Conservation (phyloP, 2,888 invertebrate genomes). For the Palloptera scutellata region DNA sequence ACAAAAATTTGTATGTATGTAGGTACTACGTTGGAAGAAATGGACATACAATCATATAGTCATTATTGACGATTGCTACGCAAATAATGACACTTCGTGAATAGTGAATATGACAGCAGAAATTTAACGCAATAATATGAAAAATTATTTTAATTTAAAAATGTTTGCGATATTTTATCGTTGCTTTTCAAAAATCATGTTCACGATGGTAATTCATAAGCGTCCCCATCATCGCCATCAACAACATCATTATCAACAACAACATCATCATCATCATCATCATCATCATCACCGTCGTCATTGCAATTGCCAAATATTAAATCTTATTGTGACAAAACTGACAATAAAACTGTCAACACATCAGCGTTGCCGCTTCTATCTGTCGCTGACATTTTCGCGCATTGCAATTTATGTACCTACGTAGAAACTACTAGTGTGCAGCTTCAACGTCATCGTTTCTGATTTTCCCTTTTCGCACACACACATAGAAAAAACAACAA, state of each 20-base stretch:
- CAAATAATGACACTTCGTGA: no score
- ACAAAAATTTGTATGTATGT: neutral
- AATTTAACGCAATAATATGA: no score
- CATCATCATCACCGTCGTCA: neutral
- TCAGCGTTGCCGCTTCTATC: constrained; percentile 3
- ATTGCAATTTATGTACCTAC: constrained; percentile 3
- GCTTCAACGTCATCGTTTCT: constrained; percentile 18
- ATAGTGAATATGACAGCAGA: no score
- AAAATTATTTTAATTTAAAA: no score
- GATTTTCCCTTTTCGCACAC: constrained; percentile 13
- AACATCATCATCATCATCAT: neutral
- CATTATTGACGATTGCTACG: no score
- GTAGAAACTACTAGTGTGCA: constrained; percentile 9
- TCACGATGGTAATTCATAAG: no score
- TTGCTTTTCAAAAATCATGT: no score
- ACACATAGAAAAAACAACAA: constrained; percentile 5
- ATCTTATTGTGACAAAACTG: constrained; percentile 56
- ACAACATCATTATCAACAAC: neutral
- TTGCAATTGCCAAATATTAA: constrained; percentile 54
- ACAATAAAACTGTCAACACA: constrained; percentile 59
- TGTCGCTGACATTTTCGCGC: constrained; percentile 17
- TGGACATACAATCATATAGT: neutral
- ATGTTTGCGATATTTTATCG: no score
- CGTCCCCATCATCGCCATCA: no score
- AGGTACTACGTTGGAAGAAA: neutral